These are phyloP conservation scores for Pseudomyrmex gracilis DNA, from an alignment of 1,140 invertebrate species.

Conservation along the genomic window DNA sequence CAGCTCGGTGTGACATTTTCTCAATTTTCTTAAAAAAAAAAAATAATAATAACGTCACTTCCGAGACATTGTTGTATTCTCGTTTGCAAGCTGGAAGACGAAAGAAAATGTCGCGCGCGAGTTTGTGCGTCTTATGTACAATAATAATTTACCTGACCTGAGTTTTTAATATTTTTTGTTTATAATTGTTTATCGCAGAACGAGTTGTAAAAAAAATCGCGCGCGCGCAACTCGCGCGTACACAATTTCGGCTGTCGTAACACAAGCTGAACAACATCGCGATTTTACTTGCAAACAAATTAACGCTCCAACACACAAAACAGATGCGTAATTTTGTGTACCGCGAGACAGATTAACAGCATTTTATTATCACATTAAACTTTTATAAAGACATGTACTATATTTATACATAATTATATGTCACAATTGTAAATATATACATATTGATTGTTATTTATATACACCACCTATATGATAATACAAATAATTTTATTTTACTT, in stretches of 20 bases:
- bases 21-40: neutral
- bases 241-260: too few relatives aligned
- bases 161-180: neutral
- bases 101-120: neutral
- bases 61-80: neutral
- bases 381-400: constrained; percentile 14
- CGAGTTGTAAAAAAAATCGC: too few relatives aligned
- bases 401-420: constrained; percentile 17
- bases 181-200: neutral
- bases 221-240: too few relatives aligned
- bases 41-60: neutral
- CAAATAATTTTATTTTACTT: neutral
- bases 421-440: constrained; percentile 44
- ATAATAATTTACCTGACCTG: neutral
- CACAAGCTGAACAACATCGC: neutral
- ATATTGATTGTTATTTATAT: constrained; percentile 34
- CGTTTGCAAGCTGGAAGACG: neutral
- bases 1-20: neutral
- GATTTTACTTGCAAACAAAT: neutral
- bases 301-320: neutral
- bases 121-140: neutral
- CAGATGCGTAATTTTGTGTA: neutral
- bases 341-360: neutral
- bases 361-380: neutral
- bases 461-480: neutral